These are phyloP conservation scores for Addax nasomaculatus DNA, from an alignment of 2,113 vertebrate genomes.

Conservation along the genomic window DNA sequence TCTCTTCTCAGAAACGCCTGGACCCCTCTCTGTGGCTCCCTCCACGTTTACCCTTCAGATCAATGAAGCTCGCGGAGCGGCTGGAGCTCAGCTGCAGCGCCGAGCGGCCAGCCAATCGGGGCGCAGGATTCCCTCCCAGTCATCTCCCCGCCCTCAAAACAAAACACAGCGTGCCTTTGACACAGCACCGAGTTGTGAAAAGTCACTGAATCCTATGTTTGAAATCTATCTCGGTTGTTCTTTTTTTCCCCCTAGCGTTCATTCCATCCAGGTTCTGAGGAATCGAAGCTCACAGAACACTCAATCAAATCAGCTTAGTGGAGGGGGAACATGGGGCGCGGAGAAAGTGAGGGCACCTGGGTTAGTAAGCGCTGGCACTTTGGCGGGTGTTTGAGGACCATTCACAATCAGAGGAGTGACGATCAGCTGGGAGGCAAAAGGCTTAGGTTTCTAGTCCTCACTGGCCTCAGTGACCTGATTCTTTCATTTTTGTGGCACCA, in stretches of 20 bases:
- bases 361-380: neutral
- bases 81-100: constrained; percentile 77
- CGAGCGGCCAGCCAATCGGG: constrained; percentile 80
- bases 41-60: constrained; percentile 78
- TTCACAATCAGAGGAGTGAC: neutral
- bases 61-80: constrained; percentile 75
- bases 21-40: constrained; percentile 62
- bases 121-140: constrained; percentile 72
- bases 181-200: constrained; percentile 74
- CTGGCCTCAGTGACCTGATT: no score
- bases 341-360: neutral
- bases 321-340: neutral
- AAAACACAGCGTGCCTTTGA: constrained; percentile 71
- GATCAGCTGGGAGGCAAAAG: neutral
- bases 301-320: neutral
- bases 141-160: constrained; percentile 78
- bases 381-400: neutral
- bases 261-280: neutral
- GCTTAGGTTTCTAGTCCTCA: neutral
- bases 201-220: constrained; percentile 75
- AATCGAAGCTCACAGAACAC: neutral
- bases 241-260: neutral
- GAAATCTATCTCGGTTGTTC: neutral
- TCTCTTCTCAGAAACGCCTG: constrained; percentile 70
- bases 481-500: neutral